Conservation (phyloP, 1,140 invertebrate genomes). For the Acromyrmex heyeri region DNA sequence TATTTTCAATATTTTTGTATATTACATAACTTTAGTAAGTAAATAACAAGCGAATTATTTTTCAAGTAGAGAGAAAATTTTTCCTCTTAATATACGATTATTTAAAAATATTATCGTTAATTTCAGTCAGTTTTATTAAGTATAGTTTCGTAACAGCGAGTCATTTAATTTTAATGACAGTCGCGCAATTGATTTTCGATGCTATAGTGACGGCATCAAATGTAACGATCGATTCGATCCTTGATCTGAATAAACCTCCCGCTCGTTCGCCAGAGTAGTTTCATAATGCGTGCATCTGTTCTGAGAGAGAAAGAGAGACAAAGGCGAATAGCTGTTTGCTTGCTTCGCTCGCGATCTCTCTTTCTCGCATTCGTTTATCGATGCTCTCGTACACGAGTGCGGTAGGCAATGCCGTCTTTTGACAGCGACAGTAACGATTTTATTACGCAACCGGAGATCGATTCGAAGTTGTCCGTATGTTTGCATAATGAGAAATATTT, state of each 20-base stretch:
- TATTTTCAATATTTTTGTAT: neutral
- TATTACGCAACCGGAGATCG: slow-evolving; percentile 26
- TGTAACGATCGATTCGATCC: slow-evolving; percentile 70
- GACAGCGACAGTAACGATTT: slow-evolving; percentile 30
- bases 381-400: slow-evolving; percentile 21
- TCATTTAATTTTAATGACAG: slow-evolving; percentile 48
- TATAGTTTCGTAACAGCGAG: slow-evolving; percentile 16
- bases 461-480: slow-evolving; percentile 4
- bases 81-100: neutral
- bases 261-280: slow-evolving; percentile 67
- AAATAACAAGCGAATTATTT: neutral
- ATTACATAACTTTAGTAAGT: slow-evolving; percentile 3
- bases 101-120: slow-evolving; percentile 21
- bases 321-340: slow-evolving; percentile 81
- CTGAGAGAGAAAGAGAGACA: slow-evolving; percentile 34
- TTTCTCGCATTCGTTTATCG: neutral
- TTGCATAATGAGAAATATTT: slow-evolving; percentile 50
- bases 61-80: neutral
- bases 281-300: slow-evolving; percentile 74
- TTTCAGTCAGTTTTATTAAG: slow-evolving; percentile 15
- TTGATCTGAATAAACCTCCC: slow-evolving; percentile 77
- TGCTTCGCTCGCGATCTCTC: slow-evolving; percentile 4
- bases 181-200: slow-evolving; percentile 38
- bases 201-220: slow-evolving; percentile 42
- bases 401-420: slow-evolving; percentile 25